Evolutionary conservation across 1,140 invertebrate genomes (phyloP).

Genomic region (Diprion similis): DNA sequence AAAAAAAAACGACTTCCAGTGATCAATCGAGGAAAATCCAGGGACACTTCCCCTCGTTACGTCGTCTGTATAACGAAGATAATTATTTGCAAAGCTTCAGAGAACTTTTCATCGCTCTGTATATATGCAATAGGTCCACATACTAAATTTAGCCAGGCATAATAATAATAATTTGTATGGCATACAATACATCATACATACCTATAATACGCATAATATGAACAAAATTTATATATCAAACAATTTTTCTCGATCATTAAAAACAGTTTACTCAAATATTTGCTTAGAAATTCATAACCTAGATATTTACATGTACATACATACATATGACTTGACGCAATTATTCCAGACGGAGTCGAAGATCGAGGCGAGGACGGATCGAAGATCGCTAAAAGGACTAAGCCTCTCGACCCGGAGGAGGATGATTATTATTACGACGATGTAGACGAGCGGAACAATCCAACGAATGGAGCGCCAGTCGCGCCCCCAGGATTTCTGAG

Average conservation of each 20-base stretch:
- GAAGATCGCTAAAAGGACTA: constrained; percentile 66
- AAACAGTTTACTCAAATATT: constrained; percentile 12
- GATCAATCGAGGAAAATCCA: no score
- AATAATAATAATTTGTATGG: neutral
- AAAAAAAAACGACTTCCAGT: no score
- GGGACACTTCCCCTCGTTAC: no score
- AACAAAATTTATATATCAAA: constrained; percentile 11
- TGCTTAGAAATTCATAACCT: neutral
- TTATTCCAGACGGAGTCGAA: constrained; percentile 39
- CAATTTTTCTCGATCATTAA: constrained; percentile 19
- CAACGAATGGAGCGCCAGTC: constrained; percentile 65
- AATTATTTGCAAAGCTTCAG: no score
- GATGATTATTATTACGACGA: constrained; percentile 71
- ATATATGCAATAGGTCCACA: neutral
- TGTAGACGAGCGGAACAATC: constrained; percentile 73
- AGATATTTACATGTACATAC: no score
- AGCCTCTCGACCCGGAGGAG: constrained; percentile 65
- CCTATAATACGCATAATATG: constrained; percentile 13
- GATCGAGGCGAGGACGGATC: constrained; percentile 21
- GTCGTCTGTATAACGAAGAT: no score
- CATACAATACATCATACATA: neutral
- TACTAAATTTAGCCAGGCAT: constrained; percentile 4
- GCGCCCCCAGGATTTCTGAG: constrained; percentile 81
- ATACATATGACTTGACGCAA: neutral
- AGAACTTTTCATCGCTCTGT: no score